Conservation (phyloP, 2,113 vertebrate species). For the Promerops cafer region DNA sequence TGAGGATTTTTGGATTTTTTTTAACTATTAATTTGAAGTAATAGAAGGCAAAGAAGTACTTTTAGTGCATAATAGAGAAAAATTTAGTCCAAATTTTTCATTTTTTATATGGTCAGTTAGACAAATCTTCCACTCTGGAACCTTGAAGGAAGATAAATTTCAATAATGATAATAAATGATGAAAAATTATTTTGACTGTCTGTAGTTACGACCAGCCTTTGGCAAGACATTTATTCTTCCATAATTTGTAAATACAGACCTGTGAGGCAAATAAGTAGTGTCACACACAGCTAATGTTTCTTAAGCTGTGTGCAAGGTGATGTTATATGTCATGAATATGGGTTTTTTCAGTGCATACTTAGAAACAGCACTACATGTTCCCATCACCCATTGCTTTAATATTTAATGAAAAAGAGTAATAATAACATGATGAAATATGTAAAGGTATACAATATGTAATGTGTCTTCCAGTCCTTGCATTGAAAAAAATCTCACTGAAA, state of each 20-base stretch:
- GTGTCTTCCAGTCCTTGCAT: not conserved
- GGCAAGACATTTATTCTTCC: not conserved
- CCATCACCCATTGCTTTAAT: not conserved
- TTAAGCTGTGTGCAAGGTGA: not conserved
- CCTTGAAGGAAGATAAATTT: not conserved
- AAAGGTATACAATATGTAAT: not conserved
- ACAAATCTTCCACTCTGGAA: not conserved
- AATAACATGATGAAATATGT: not conserved
- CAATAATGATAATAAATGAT: not conserved
- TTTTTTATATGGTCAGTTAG: not conserved
- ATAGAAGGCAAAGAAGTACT: not conserved
- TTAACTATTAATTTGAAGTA: not conserved
- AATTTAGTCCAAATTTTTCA: not conserved
- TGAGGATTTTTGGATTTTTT: not conserved
- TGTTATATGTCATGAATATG: rapidly evolving
- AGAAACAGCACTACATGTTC: not conserved
- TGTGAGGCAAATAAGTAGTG: not conserved
- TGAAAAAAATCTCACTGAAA: not conserved
- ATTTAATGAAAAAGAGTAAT: not conserved
- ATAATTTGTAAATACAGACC: not conserved
- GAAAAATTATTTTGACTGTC: not conserved
- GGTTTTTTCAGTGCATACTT: not conserved
- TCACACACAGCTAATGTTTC: not conserved
- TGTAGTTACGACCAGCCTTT: not conserved
- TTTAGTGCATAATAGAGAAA: not conserved